Base-by-base conservation (phyloP, 2,113 vertebrate species). In the Urocynchramus pylzowi region DNA sequence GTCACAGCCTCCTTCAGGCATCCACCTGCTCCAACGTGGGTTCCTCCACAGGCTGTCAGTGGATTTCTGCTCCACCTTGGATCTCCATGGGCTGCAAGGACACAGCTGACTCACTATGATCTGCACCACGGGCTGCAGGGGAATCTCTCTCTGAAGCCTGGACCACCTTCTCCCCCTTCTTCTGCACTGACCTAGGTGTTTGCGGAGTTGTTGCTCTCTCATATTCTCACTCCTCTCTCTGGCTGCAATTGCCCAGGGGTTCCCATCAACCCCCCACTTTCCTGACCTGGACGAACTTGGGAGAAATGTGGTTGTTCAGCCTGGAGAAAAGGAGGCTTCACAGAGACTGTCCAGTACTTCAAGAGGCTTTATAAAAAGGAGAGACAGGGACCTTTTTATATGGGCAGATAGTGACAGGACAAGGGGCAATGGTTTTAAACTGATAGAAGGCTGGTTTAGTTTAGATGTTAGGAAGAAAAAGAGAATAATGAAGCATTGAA, bases 1-100 rank as follows among this genome's bases (percentile, higher is more conserved):
- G 7, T 63, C 49, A 63, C 2, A 2, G 3, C 5, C 24, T 71
- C 16, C 57, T 41, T 87, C 35, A 49, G 57, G 24, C 35, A 63
- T 31, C 9, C 16, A n/a, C 9, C 11, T 54, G 24, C 49, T 64
- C 41, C 22, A 21, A 0, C 0, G 0, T 49, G 41, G 24, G 9
- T 4, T 64, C 24, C 41, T 56, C 24, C 57, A 56, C 30, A 64
- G 16, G 11, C 39, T 71, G 30, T 20, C 15, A 16, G 9, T 26
- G 24, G 7, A 54, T 54, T n/a, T 79, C 49, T 70, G 41, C 35
- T 56, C 24, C 24, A 18, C 49, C 30, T 18, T 21, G 49, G 49
- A 12, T 24, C 20, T 41, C 65, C 56, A 11, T 30, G 56, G 24
- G 30, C 56, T 78, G 24, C 65, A 63, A 56, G 12, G 33, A 4